Base-by-base conservation (phyloP, 2,888 invertebrate species). In the Drosophila austrosaltans region DNA sequence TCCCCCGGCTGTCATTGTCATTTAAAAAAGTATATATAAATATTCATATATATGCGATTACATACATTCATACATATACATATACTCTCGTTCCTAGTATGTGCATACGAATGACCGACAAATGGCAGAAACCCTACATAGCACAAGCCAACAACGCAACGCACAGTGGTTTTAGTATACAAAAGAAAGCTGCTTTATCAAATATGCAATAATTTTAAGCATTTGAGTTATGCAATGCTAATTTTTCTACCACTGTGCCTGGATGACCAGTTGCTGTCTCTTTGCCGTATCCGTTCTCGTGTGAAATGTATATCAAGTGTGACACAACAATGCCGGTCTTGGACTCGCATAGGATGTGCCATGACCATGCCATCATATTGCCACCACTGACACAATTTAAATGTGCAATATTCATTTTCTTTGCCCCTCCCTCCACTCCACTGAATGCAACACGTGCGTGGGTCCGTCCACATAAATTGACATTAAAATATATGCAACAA, bases 1-100 rank as follows among this genome's bases (percentile, higher is more conserved):
- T 86, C 82, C 87, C 87, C 82, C 75, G 78, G 62, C 87, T 84
- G 83, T 86, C 82, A 75, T 83, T 84, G 78, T 86, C 82, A 77
- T 83, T 84, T 79, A 78, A 72, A 71, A 71, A 66, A 57, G 72
- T 69, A 77, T 79, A 83, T 76, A 68, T 69, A 71, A 40, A 61
- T 58, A 61, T 63, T 36, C 60, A 28, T 66, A 32, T 64, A 28
- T 30, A 30, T 30, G 30, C 40, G 85, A 82, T 86, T 10, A 8
- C 30, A 30, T 6, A 30, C 30, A 36, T 32, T 3, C 32, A 32
- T 32, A 5, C 6, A 32, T n/a, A n/a, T n/a, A n/a, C n/a, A 36
- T 36, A 36, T 36, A 36, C 8, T 36, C 10, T 36, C 36, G 8
- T 36, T 36, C 36, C 36, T 36, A 36, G 36, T 36, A 36, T 36